Base-by-base conservation (phyloP, 92 coral and sea anemone genomes). In the Umimayanthus chanpuru region DNA sequence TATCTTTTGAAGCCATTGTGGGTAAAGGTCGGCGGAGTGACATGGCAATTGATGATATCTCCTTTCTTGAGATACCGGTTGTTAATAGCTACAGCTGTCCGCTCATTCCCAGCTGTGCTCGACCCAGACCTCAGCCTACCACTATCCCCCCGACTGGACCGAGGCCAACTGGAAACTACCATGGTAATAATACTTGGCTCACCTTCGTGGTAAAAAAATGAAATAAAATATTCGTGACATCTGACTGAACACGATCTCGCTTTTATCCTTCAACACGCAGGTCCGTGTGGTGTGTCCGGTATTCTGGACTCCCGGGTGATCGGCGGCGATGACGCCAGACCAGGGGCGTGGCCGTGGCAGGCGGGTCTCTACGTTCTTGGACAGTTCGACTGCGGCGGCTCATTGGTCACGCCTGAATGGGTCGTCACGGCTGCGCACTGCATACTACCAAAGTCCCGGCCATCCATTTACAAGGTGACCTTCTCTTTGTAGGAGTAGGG, bases 331-430 rank as follows among this genome's bases (percentile, higher is more conserved):
- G 85, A 92, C 47, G 91, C 92, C n/a, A 81, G 21, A 23, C 94
- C 92, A 2, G 94, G 94, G 77, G 92, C 92, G 20, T 92, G 94
- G 94, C 94, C 94, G 16, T 92, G 94, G 92, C 94, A 92, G 92
- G 92, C 88, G 4, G 65, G 88, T 47, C 88, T 79, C 12, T 76
- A 70, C 66, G 53, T 73, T 76, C 88, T 81, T 18, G 92, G 92
- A 66, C 55, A 91, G 25, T 92, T 89, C 76, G 43, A 77, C 89
- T 92, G 94, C 50, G 94, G 94, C 9, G 94, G 94, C 11, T 82
- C 94, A 7, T 32, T 92, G 66, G 70, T 92, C 56, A 71, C 90
- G 20, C 83, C 91, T 49, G 89, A 92, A 7, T 87, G 92, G 94
- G 89, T 92, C 11, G 83, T 92, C 50, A 92, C 94, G 50, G 94